Evolutionary conservation across 2,113 vertebrate species (phyloP), one percentile per base, ranked within the genome.

Genomic region (Ophiodon elongatus): DNA sequence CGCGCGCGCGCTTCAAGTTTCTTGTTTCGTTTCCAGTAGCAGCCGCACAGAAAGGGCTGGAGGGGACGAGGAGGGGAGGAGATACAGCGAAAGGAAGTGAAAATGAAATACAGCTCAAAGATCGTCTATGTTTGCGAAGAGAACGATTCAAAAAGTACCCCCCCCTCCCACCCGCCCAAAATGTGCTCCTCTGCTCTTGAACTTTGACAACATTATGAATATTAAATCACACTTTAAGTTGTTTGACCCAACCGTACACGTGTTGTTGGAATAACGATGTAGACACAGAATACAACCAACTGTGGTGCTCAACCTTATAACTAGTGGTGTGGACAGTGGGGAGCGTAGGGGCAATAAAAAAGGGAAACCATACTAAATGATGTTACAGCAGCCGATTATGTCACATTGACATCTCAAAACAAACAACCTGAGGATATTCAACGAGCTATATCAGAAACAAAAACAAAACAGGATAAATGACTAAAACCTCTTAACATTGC

Each of bases 71-170:
- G 15, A 10, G 29, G 1, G 4, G 23, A 9, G 29, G 50, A 63
- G 54, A 50, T 27, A 65, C 88, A 60, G 14, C 10, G n/a, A 37
- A 35, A 95, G 96, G 96, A 97, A 97, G 96, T 95, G 97, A 97
- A 98, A 98, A 97, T 95, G 96, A 97, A 97, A 97, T 96, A 83
- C 90, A 94, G 88, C 52, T 4, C 88, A 77, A 88, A 93, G 91
- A 91, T 94, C 91, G 76, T 90, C 80, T 90, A 66, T 86, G 10
- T 0, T 0, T 10, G 4, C 4, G 0, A 27, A 29, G 29, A 6
- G 11, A 6, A n/a, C 2, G 19, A 25, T 4, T 14, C 60, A 2
- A 9, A 23, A 21, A 23, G 15, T 19, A 7, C 4, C 0, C 4
- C 19, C 8, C 21, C 29, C 2, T n/a, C n/a, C n/a, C n/a, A n/a